Base-by-base conservation (phyloP, 2,888 invertebrate species). In the Lissocephala sabroskyi region DNA sequence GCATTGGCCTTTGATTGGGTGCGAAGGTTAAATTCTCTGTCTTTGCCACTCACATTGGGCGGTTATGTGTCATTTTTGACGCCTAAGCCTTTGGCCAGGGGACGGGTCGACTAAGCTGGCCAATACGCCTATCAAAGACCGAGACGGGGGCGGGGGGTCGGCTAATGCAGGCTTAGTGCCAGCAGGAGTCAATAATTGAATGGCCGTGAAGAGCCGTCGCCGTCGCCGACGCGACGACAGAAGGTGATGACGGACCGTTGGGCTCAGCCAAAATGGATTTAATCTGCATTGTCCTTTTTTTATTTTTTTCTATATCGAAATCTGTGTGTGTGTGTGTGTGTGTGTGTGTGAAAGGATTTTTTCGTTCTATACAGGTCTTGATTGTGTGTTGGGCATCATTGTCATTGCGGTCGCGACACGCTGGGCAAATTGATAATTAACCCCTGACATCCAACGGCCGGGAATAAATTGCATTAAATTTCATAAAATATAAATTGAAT, bases 321-420 rank as follows among this genome's bases (percentile, higher is more conserved):
- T 17, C 10, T 16, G 6, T 35, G 4, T 16, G 2, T 11, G 10
- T 26, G 13, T 40, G 11, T 23, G n/a, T 40, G 14, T 23, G 7
- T 23, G 7, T 23, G n/a, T 16, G 6, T 35, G 4, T 16, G 2
- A 6, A 13, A 11, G 13, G 18, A 23, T 23, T n/a, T 40, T 11
- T 23, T 5, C 7, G 7, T 23, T 13, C 35, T 45, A 19, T 7
- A n/a, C 23, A 14, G 37, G 14, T 16, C 29, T 13, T 76, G 79
- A 79, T 71, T 78, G 75, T 60, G 57, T 79, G 79, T n/a, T n/a
- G n/a, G n/a, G n/a, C n/a, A n/a, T 79, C 78, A 79, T 74, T 73
- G 79, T 77, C 56, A 45, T 54, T 71, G 79, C 54, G 71, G 71
- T 73, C 78, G 79, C 79, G 79, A 74, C 79, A 73, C 41, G 79